Base-by-base conservation (phyloP, 2,888 invertebrate species). In the Ypsolopha sequella region DNA sequence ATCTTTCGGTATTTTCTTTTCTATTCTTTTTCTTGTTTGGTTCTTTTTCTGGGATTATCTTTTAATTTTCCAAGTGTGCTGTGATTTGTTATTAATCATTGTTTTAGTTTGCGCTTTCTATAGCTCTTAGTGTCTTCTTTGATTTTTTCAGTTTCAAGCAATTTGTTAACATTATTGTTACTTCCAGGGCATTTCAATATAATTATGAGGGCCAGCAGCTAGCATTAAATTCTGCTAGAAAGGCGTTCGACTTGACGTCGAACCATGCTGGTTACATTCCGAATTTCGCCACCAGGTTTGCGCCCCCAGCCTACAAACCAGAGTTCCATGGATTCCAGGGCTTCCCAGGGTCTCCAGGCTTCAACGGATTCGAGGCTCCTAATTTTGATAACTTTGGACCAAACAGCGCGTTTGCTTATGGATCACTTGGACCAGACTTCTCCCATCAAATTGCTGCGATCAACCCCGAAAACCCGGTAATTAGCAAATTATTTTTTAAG, bases 401-500 rank as follows among this genome's bases (percentile, higher is more conserved):
- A 55, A 70, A 76, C 55, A 65, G 66, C 35, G 90, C 91, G 0
- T 80, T 70, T 44, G 89, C 92, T 1, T 72, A 86, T 41, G 90
- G 88, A 0, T 75, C 81, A 1, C 73, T 87, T 47, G 89, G 89
- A 33, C 88, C 90, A 0, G 82, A 76, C 14, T 90, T 79, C 54
- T 70, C 73, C 11, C 86, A 86, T 50, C 92, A 92, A 61, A 72
- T 88, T 1, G 91, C 91, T 33, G 73, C 73, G 7, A 87, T 92
- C 36, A 88, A 68, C 59, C 92, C 92, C 1, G 73, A 75, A 56
- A 91, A 91, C 72, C 86, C 89, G 48, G 92, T 92, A 78, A 81
- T 81, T 62, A 24, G 2, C 2, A 24, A 24, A 24, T 24, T 24
- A 24, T 24, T 24, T 24, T 3, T 24, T 24, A 24, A 2, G 4